A percentile compares a stretch with the other conserved stretches of the same genome.
These are phyloP conservation scores for Drosophila punjabiensis DNA, from an alignment of 1,140 invertebrate species.

Conservation along the genomic window DNA sequence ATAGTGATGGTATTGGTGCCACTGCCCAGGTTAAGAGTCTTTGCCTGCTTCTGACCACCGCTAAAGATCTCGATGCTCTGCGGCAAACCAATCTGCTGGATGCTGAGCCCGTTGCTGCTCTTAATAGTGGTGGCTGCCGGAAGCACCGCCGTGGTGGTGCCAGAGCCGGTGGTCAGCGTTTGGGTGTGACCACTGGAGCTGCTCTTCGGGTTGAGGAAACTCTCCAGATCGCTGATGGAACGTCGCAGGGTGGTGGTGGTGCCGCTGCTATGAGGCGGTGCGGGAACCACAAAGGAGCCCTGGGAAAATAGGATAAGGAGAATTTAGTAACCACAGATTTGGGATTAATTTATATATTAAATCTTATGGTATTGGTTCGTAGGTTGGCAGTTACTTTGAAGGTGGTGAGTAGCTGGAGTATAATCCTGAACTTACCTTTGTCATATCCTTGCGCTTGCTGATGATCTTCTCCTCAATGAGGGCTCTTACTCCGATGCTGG, in stretches of 20 bases:
- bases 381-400: too few species aligned
- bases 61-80: constrained; percentile 83
- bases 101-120: constrained; percentile 66
- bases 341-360: not conserved
- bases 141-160: constrained; percentile 65
- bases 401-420: too few species aligned
- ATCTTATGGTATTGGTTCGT: not conserved
- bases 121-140: constrained; percentile 78
- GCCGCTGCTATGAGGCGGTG: constrained; percentile 69
- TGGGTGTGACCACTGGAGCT: constrained; percentile 45
- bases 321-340: not conserved
- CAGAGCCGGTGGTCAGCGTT: constrained; percentile 33
- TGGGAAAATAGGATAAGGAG: constrained; percentile 8
- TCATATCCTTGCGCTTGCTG: constrained; percentile 88
- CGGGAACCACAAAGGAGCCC: constrained; percentile 84
- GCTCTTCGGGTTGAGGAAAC: constrained; percentile 77
- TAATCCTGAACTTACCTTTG: constrained; percentile 62
- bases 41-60: constrained; percentile 62
- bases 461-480: constrained; percentile 97
- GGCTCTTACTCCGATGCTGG: constrained; percentile 93
- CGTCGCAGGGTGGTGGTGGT: constrained; percentile 66
- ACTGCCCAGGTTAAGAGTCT: constrained; percentile 63
- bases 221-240: constrained; percentile 81
- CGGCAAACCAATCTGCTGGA: constrained; percentile 77
- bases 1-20: constrained; percentile 76